A percentile compares a stretch with the other conserved stretches of the same genome.
Evolutionary conservation across 2,888 invertebrate species (phyloP).

Genomic region (Stenotaenia linearis): DNA sequence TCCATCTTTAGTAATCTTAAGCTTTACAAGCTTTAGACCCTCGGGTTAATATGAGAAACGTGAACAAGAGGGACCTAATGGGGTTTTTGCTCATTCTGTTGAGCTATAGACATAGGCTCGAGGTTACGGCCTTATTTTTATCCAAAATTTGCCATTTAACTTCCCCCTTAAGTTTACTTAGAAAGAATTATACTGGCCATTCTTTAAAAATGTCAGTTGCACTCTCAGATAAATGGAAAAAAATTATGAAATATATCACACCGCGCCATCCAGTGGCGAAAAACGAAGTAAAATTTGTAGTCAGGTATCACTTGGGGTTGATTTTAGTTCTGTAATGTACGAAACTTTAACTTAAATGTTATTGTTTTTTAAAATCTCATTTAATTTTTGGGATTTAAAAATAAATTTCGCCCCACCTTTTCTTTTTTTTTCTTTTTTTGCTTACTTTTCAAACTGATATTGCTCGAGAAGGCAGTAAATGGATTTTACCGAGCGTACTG

Average conservation of each 20-base stretch:
- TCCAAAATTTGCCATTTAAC: neutral
- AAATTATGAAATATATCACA: too few relatives aligned
- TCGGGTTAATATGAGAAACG: neutral
- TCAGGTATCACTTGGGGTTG: too few relatives aligned
- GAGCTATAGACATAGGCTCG: neutral
- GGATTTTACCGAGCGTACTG: constrained; percentile 11
- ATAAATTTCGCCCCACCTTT: too few relatives aligned
- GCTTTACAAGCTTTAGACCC: neutral
- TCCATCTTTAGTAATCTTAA: neutral
- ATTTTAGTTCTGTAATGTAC: too few relatives aligned
- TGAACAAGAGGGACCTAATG: neutral
- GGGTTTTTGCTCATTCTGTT: neutral
- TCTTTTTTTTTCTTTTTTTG: neutral
- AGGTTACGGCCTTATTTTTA: neutral
- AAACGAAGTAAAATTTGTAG: too few relatives aligned
- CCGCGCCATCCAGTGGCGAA: too few relatives aligned
- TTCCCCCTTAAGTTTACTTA: neutral
- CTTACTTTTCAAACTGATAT: constrained; percentile 9
- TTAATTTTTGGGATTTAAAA: neutral
- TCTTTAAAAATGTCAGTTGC: neutral
- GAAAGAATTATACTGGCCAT: neutral
- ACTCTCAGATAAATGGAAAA: too few relatives aligned
- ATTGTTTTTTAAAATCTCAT: neutral
- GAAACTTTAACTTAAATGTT: too few relatives aligned
- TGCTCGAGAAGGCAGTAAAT: constrained; percentile 6